Evolutionary conservation across 2,113 vertebrate species (phyloP), one percentile per base, ranked within the genome.

Genomic region (Piaya cayana): DNA sequence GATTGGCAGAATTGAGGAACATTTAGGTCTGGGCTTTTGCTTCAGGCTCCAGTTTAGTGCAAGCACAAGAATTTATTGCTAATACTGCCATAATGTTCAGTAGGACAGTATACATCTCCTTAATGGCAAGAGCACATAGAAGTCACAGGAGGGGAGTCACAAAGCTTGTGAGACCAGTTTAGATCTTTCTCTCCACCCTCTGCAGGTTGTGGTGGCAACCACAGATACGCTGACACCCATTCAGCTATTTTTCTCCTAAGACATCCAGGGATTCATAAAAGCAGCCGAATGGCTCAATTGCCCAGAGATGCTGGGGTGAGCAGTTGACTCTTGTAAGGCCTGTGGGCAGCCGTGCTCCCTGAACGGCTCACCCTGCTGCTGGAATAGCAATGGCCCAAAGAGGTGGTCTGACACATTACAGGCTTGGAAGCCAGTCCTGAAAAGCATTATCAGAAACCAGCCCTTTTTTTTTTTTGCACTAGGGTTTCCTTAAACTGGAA

Each of bases 221-320:
- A 29, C 21, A 47, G 67, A 82, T 49, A 11, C 37, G 39, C 53
- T 89, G 65, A 58, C 39, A 50, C 42, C 19, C 23, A 18, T 68
- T 32, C 45, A 72, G 37, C 42, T 58, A 0, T 70, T 89, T 81
- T 89, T 65, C 67, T 82, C 25, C 26, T 27, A 30, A 47, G 27
- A 39, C 32, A 45, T 82, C 1, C 1, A 0, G 4, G 30, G 45
- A 45, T 64, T 72, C 9, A 72, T 37, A 1, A 11, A 65, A 82
- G 42, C 50, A 72, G 36, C 32, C 9, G 27, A 72, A 58, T 12
- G 53, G n/a, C 43, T 49, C 0, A 0, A 58, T 0, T 1, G 1
- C 26, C n/a, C 15, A 8, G 10, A 50, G 49, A 60, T 9, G 25
- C 37, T 65, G 37, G 10, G n/a, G 5, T 42, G 39, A 79, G 43